Evolutionary conservation across 35 echinoderm and acorn worm genomes (phyloP).

Genomic region (Apostichopus californicus): DNA sequence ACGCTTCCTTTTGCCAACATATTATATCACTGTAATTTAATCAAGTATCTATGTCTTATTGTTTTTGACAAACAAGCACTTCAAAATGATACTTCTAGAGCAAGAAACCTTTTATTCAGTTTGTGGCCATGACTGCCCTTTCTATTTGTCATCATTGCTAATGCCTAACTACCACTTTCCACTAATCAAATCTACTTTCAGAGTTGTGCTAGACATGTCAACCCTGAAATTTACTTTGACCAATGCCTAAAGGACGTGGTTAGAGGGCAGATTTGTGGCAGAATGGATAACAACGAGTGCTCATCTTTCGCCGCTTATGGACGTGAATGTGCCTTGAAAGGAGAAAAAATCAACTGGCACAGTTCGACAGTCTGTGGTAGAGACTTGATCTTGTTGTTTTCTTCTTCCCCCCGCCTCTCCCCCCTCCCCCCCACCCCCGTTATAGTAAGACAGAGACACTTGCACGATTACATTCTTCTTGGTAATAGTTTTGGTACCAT

Average conservation of each 20-base stretch:
- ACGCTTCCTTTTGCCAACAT: no score
- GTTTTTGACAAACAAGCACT: neutral
- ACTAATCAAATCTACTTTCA: neutral
- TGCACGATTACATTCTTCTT: no score
- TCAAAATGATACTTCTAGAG: neutral
- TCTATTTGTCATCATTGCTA: neutral
- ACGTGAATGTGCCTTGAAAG: slow-evolving; percentile 15
- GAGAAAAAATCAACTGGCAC: neutral
- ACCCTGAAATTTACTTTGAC: neutral
- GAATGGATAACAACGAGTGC: neutral
- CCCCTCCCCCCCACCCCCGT: no score
- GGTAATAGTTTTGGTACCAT: no score
- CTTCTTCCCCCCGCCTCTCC: no score
- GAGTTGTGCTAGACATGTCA: neutral
- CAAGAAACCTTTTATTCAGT: neutral
- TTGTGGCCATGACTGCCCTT: neutral
- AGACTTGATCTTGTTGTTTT: no score
- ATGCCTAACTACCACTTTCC: neutral
- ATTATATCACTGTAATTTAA: no score
- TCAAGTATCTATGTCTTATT: no score
- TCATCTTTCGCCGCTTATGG: slow-evolving; percentile 3
- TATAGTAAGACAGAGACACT: no score
- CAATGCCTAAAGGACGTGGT: neutral
- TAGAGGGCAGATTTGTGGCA: neutral
- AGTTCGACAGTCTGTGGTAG: neutral